Conservation (phyloP, 2,797 vertebrate species). For the Pygocentrus nattereri region DNA sequence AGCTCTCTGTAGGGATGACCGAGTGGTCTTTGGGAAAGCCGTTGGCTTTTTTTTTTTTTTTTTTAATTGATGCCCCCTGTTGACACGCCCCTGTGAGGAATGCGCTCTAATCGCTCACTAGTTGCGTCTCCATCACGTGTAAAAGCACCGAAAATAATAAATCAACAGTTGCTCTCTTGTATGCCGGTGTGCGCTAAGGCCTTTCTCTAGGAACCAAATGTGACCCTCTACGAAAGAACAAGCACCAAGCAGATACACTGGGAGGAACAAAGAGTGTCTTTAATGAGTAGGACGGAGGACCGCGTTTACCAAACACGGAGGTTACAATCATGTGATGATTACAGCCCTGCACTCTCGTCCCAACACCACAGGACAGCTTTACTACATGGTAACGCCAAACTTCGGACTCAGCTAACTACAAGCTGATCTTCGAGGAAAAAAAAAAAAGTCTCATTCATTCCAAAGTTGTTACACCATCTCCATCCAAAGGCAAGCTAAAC, state of each 20-base stretch:
- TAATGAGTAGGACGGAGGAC: neutral
- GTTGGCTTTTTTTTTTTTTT: too few species aligned
- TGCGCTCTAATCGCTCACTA: neutral
- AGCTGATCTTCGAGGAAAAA: neutral
- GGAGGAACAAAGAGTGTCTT: neutral
- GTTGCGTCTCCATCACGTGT: neutral
- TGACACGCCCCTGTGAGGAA: constrained; percentile 6
- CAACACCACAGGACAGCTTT: neutral
- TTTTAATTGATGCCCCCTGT: neutral
- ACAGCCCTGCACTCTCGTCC: neutral
- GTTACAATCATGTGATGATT: neutral
- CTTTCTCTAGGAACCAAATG: neutral
- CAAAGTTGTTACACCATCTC: neutral
- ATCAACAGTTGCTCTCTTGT: neutral
- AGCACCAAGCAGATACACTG: neutral
- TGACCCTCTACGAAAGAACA: neutral
- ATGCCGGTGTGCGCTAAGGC: neutral
- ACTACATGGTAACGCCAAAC: neutral
- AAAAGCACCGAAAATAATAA: neutral
- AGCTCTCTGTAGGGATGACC: neutral
- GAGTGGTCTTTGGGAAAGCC: neutral
- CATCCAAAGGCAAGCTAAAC: neutral
- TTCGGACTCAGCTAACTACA: neutral
- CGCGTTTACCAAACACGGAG: neutral
- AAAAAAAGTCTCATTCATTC: neutral